These are phyloP conservation scores for Urophycis tenuis DNA, from an alignment of 2,797 vertebrate species.

Conservation along the genomic window DNA sequence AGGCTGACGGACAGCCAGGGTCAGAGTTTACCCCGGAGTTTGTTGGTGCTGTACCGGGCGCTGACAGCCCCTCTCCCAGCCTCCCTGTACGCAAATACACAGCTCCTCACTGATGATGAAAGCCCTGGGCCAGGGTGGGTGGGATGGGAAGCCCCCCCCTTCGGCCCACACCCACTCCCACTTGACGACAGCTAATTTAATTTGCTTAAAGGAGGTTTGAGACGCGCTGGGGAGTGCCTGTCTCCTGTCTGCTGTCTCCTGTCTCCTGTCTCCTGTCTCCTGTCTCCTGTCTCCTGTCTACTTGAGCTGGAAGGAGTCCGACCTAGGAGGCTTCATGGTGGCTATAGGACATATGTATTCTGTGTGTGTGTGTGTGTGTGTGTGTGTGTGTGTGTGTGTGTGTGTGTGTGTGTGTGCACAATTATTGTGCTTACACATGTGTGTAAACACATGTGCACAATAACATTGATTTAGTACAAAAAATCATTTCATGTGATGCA, in stretches of 20 bases:
- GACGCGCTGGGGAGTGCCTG: not conserved
- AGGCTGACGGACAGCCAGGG: constrained; percentile 71
- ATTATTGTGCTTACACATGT: too few species aligned
- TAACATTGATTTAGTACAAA: too few species aligned
- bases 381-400: too few species aligned
- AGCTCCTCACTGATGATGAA: constrained; percentile 27
- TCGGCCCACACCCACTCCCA: not conserved
- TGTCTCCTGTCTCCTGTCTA: not conserved
- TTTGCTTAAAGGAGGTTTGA: constrained; percentile 3
- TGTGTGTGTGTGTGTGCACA: too few species aligned
- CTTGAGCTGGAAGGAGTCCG: not conserved
- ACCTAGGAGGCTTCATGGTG: too few species aligned
- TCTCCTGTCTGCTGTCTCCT: not conserved
- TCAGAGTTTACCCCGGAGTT: constrained; percentile 69
- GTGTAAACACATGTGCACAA: too few species aligned
- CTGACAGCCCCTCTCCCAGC: constrained; percentile 68
- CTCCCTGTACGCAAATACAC: constrained; percentile 28
- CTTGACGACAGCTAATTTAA: constrained; percentile 1
- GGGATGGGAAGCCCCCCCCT: too few species aligned
- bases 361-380: too few species aligned
- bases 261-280: not conserved
- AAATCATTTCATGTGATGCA: too few species aligned
- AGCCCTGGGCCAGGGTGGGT: too few species aligned
- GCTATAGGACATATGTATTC: too few species aligned
- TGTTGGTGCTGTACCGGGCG: constrained; percentile 72